Base-by-base conservation (phyloP, 30 jellyfish, hydroid and myxozoan genomes). In the Clytia hemisphaerica region DNA sequence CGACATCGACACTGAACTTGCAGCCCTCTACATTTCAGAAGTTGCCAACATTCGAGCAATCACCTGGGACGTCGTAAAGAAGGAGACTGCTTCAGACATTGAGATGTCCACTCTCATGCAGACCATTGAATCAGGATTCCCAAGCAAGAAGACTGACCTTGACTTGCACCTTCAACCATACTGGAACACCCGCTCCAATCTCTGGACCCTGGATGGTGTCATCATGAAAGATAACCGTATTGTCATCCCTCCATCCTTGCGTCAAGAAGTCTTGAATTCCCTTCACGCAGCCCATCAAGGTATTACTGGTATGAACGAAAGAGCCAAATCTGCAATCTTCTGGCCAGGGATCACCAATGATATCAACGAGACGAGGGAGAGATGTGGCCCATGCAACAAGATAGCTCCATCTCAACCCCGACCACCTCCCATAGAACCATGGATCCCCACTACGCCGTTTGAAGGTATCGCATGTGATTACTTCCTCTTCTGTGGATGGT, bases 121-220 rank as follows among this genome's bases (percentile, higher is more conserved):
- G 18, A 31, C 27, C 16, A 64, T 64, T 37, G 66, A 59, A 31
- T 6, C 62, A 16, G 73, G 73, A 21, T 59, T 59, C 10, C 73
- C 73, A 29, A 62, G 30, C 73, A 14, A 6, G 14, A 10, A 10
- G 18, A 14, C 14, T 24, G 24, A 14, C n/a, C n/a, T n/a, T n/a
- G n/a, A n/a, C n/a, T n/a, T n/a, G n/a, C n/a, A n/a, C n/a, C n/a
- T n/a, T n/a, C 61, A 31, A n/a, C n/a, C n/a, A n/a, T n/a, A n/a
- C n/a, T n/a, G n/a, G n/a, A n/a, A n/a, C n/a, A n/a, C n/a, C n/a
- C 10, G 62, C 6, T 12, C 24, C 16, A 14, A 59, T 25, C 73
- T 59, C 62, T 12, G 18, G 15, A 31, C 62, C 30, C 64, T 59
- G 10, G 62, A 29, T 59, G 73, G 62, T 59, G 73, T 59, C 73